Percentiles rank a stretch among this genome's conserved stretches.
These are phyloP conservation scores for Ginglymostoma cirratum DNA, from an alignment of 2,113 vertebrate species.

Conservation along the genomic window DNA sequence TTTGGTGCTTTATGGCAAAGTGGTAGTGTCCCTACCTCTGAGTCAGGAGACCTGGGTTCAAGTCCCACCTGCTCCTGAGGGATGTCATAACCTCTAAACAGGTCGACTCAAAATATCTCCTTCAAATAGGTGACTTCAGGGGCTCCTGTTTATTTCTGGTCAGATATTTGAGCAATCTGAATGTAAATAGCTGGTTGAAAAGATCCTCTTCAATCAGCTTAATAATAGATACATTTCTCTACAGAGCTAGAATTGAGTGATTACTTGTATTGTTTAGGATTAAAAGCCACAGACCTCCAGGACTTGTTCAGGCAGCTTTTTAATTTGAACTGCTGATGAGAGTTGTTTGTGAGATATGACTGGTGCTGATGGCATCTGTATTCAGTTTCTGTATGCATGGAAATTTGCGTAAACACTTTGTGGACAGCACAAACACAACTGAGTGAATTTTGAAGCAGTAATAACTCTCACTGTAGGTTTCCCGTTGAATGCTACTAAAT, in stretches of 20 bases:
- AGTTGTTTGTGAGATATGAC: slow-evolving; percentile 8
- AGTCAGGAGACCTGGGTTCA: too few relatives aligned
- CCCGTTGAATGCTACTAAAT: not conserved
- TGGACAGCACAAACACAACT: not conserved
- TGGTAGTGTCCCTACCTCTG: too few relatives aligned
- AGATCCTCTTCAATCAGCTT: not conserved
- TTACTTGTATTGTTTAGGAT: not conserved
- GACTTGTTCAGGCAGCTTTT: slow-evolving; percentile 25
- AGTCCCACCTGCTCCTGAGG: too few relatives aligned
- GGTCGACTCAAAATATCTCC: too few relatives aligned
- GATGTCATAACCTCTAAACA: too few relatives aligned
- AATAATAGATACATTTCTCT: not conserved
- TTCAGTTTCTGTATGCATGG: not conserved
- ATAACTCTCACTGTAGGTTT: not conserved
- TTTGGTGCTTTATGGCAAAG: too few relatives aligned
- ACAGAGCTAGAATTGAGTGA: not conserved
- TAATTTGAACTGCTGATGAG: not conserved
- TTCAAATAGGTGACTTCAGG: too few relatives aligned
- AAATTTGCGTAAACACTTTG: slow-evolving; percentile 1
- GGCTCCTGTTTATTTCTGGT: too few relatives aligned
- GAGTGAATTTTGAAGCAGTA: not conserved
- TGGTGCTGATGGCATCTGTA: slow-evolving; percentile 19
- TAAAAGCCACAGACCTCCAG: not conserved
- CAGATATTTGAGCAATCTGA: too few relatives aligned
- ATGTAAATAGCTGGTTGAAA: too few relatives aligned